Conservation (phyloP, 1,140 invertebrate species). For the Anoplophora glabripennis region DNA sequence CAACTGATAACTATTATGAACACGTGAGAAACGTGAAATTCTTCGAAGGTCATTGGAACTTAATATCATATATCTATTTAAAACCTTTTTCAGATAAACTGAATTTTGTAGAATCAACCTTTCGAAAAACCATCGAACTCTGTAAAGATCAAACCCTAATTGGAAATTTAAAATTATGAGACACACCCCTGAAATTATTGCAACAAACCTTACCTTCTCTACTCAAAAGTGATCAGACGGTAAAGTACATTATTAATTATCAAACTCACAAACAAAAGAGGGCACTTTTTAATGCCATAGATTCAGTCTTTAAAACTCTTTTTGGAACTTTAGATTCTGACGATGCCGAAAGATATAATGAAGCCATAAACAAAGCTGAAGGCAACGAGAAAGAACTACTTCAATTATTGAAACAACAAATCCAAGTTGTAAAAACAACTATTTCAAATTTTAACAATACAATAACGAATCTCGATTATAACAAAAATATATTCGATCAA, state of each 20-base stretch:
- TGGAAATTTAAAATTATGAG: not conserved
- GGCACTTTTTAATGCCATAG: conserved; percentile 1
- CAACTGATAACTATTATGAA: too few relatives aligned
- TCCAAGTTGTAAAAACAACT: not conserved
- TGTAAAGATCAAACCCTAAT: not conserved
- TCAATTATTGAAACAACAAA: too few relatives aligned
- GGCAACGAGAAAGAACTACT: not conserved
- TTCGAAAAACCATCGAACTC: conserved; percentile 1
- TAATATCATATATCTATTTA: not conserved
- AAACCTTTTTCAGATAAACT: conserved; percentile 2
- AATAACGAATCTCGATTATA: conserved; percentile 19
- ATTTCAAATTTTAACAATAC: conserved; percentile 26
- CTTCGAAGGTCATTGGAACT: not conserved
- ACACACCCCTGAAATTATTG: not conserved
- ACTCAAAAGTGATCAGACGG: not conserved
- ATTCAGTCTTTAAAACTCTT: not conserved
- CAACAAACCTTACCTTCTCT: conserved; percentile 3
- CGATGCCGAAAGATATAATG: not conserved
- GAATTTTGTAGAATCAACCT: conserved; percentile 1
- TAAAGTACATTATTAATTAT: not conserved
- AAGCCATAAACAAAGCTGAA: not conserved
- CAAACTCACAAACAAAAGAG: not conserved
- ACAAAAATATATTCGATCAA: conserved; percentile 14
- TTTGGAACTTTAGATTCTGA: conserved; percentile 5
- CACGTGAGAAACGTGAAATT: not conserved